Conservation (phyloP, 2,888 invertebrate genomes). For the Operophtera brumata region DNA sequence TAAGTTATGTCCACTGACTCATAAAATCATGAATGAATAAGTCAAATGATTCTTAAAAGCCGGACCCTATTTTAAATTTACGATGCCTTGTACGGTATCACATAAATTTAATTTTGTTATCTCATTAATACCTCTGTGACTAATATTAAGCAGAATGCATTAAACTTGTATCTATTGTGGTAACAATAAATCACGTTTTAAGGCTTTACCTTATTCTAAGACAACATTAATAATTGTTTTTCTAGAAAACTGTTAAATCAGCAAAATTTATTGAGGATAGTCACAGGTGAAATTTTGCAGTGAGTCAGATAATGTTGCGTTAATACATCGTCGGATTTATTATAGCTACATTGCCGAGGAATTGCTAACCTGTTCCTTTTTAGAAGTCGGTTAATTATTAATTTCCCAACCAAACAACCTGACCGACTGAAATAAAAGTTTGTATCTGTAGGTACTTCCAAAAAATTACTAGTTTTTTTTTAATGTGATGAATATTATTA, state of each 20-base stretch:
- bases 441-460: too few species aligned
- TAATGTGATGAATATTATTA: too few species aligned
- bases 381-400: too few species aligned
- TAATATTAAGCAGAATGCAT: conserved; percentile 26
- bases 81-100: conserved; percentile 16
- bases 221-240: conserved; percentile 28
- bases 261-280: conserved; percentile 31
- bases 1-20: background rate
- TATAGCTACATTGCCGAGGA: too few species aligned
- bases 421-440: too few species aligned
- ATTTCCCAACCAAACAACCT: too few species aligned
- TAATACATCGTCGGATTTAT: background rate
- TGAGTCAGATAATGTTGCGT: conserved; percentile 1
- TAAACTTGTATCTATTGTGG: conserved; percentile 25
- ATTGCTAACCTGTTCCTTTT: too few species aligned
- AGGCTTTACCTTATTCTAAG: conserved; percentile 20
- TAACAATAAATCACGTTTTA: conserved; percentile 32
- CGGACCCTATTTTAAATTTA: conserved; percentile 26
- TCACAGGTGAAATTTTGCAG: background rate
- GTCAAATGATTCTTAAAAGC: conserved; percentile 25
- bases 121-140: conserved; percentile 26
- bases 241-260: conserved; percentile 27
- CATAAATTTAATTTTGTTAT: conserved; percentile 30
- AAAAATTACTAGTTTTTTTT: too few species aligned
- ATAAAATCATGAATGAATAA: conserved; percentile 14